These are phyloP conservation scores for Aporrectodea caliginosa DNA, from an alignment of 1,140 invertebrate genomes.

Conservation along the genomic window DNA sequence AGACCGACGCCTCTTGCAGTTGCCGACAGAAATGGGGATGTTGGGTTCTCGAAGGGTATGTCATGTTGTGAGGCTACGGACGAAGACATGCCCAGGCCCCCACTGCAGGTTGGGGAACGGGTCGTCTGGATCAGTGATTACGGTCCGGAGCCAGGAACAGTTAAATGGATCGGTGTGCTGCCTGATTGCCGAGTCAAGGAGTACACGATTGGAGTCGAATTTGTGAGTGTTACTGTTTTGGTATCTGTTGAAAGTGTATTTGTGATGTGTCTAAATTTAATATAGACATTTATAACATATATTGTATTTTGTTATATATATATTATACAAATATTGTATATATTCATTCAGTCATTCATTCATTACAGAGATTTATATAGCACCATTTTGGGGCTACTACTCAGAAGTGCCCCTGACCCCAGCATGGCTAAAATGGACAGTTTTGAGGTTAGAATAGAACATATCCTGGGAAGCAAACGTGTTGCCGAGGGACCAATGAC, in stretches of 20 bases:
- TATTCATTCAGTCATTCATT: no score
- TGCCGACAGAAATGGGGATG: neutral
- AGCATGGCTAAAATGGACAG: no score
- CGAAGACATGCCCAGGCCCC: constrained; percentile 28
- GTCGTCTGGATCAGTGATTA: constrained; percentile 61
- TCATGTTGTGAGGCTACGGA: no score
- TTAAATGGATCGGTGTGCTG: constrained; percentile 61
- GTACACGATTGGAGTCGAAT: constrained; percentile 62
- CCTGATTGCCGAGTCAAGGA: constrained; percentile 56
- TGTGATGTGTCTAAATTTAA: neutral
- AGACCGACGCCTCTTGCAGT: neutral
- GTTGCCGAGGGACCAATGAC: no score
- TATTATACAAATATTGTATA: no score
- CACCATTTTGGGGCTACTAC: no score
- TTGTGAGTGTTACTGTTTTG: constrained; percentile 43
- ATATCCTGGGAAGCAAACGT: no score
- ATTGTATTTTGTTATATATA: no score
- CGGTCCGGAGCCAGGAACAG: constrained; percentile 57
- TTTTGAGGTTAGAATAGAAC: no score
- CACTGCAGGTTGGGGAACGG: constrained; percentile 57
- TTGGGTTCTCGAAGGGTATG: neutral
- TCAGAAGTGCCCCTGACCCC: no score
- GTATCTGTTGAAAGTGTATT: no score
- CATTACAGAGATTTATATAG: no score
- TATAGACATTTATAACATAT: neutral